phyloP scores from a whole-genome alignment of 2,797 vertebrate species.

The Halcyon badia region DNA sequence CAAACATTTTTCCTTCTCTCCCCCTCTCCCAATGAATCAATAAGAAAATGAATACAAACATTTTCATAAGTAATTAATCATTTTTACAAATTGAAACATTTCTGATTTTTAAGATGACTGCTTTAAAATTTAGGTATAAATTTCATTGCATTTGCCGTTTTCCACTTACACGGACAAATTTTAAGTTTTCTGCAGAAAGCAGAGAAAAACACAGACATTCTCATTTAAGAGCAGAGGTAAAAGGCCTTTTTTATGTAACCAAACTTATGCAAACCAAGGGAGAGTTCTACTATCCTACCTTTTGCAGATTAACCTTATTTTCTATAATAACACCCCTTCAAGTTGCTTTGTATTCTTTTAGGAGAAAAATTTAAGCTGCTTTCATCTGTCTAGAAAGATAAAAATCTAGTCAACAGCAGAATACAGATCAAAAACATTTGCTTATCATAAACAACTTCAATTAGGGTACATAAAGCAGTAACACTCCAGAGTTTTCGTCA shows the following conservation, averaged over 20 bases:
- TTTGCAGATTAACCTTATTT: not conserved
- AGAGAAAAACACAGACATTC: not conserved
- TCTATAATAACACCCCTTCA: not conserved
- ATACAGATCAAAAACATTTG: constrained; percentile 34
- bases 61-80: not conserved
- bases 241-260: not conserved
- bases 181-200: not conserved
- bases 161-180: not conserved
- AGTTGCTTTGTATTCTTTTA: not conserved
- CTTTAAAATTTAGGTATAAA: not conserved
- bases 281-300: not conserved
- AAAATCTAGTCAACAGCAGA: constrained; percentile 34
- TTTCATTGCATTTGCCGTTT: not conserved
- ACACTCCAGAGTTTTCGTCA: not conserved
- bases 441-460: constrained; percentile 4
- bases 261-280: not conserved
- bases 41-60: not conserved
- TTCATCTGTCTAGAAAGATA: constrained; percentile 12
- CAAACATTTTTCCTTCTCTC: not conserved
- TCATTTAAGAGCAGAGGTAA: not conserved
- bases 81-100: not conserved
- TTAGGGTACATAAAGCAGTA: not conserved
- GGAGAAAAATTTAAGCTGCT: not conserved
- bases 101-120: not conserved
- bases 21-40: not conserved